These are phyloP conservation scores for Micromussa lordhowensis DNA, from an alignment of 92 coral and sea anemone species.

Conservation along the genomic window DNA sequence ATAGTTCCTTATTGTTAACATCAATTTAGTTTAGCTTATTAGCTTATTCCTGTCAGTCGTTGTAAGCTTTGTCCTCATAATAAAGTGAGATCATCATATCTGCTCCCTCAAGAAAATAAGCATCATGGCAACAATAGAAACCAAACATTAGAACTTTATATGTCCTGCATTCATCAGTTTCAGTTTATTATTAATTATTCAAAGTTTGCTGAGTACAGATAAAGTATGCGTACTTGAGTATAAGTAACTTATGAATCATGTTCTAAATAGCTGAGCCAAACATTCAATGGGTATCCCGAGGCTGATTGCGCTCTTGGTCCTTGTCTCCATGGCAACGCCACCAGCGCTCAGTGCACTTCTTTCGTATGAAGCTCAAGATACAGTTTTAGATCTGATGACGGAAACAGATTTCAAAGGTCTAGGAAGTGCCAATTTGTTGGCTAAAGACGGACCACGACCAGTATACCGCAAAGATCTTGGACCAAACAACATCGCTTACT, in stretches of 20 bases:
- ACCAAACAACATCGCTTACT: conserved; percentile 54
- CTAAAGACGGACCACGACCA: conserved; percentile 30
- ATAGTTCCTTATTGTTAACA: no score
- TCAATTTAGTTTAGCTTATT: no score
- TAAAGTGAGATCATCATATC: no score
- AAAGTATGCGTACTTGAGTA: background rate
- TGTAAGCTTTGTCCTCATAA: no score
- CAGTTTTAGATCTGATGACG: conserved; percentile 44
- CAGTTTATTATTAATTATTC: background rate
- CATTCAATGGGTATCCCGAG: background rate
- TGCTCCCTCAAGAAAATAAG: no score
- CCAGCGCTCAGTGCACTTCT: conserved; percentile 7
- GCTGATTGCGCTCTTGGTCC: background rate
- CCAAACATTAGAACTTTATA: no score
- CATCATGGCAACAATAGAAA: no score
- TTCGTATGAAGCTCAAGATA: conserved; percentile 55
- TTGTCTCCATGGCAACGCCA: conserved; percentile 11
- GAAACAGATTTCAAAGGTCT: conserved; percentile 36
- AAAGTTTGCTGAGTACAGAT: no score
- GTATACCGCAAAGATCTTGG: conserved; percentile 70
- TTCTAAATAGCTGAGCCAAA: background rate
- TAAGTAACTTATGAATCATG: background rate
- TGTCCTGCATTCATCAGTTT: no score
- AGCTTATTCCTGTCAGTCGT: no score
- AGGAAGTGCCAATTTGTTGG: conserved; percentile 1